Evolutionary conservation across 1,140 invertebrate species (phyloP).

Genomic region (Aethina tumida): DNA sequence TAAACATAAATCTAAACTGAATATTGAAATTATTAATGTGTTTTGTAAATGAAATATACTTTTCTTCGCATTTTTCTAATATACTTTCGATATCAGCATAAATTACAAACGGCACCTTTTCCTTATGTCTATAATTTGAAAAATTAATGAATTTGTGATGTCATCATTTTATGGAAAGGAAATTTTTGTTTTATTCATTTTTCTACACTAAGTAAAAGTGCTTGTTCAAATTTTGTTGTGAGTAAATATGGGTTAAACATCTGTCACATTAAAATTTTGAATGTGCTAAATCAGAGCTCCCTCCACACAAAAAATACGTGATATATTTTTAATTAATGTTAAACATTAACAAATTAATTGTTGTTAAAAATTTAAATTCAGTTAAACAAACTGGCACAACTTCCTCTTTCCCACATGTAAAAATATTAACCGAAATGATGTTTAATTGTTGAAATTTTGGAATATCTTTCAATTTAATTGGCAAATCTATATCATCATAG

Average conservation of each 20-base stretch:
- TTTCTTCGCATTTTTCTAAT: conserved; percentile 15
- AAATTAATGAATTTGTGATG: conserved; percentile 6
- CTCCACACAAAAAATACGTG: conserved; percentile 10
- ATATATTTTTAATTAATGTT: conserved; percentile 17
- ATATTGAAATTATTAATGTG: not conserved
- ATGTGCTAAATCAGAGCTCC: conserved; percentile 8
- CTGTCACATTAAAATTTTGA: conserved; percentile 20
- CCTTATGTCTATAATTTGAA: conserved; percentile 11
- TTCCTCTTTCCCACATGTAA: conserved; percentile 5
- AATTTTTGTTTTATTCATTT: conserved; percentile 14
- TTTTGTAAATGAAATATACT: conserved; percentile 17
- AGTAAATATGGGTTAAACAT: conserved; percentile 20
- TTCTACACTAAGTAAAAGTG: conserved; percentile 14
- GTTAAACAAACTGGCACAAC: not conserved
- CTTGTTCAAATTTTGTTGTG: conserved; percentile 9
- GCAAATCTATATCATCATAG: conserved; percentile 8
- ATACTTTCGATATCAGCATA: conserved; percentile 32
- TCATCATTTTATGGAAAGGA: conserved; percentile 17
- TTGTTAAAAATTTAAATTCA: conserved; percentile 1
- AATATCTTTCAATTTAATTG: conserved; percentile 9
- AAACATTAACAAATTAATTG: conserved; percentile 9
- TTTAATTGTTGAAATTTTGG: conserved; percentile 18
- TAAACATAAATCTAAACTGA: conserved; percentile 14
- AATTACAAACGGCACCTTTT: conserved; percentile 27
- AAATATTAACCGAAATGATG: conserved; percentile 10